phyloP scores from a whole-genome alignment of 2,888 invertebrate genomes.

The Digitonthophagus gazella region DNA sequence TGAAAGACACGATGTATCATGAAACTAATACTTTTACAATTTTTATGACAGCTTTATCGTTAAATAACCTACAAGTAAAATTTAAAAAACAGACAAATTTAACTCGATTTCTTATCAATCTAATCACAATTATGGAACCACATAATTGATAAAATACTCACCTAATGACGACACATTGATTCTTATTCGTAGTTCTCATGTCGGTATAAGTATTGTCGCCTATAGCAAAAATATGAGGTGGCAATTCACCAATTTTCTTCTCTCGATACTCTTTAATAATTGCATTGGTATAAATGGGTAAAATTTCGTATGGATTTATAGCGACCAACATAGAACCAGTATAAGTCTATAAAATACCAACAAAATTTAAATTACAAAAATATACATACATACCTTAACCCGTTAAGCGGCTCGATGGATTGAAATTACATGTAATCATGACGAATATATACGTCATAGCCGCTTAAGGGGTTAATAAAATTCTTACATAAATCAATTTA shows the following conservation, averaged over 20 bases:
- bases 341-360: conserved; percentile 70
- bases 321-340: conserved; percentile 94
- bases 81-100: no score
- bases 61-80: no score
- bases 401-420: no score
- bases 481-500: conserved; percentile 90
- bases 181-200: conserved; percentile 69
- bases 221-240: conserved; percentile 95
- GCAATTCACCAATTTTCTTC: conserved; percentile 78
- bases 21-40: no score
- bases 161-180: conserved; percentile 96
- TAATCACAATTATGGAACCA: no score
- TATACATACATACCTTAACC: conserved; percentile 95
- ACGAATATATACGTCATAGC: no score
- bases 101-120: no score
- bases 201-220: conserved; percentile 88
- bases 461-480: no score
- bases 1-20: no score
- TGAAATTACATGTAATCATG: no score
- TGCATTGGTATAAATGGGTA: conserved; percentile 91
- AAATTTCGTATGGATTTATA: conserved; percentile 90
- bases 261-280: conserved; percentile 82
- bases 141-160: no score
- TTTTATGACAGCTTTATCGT: no score
- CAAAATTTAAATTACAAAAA: conserved; percentile 40